Conservation (phyloP, 2,797 vertebrate genomes). For the Sternotherus odoratus region DNA sequence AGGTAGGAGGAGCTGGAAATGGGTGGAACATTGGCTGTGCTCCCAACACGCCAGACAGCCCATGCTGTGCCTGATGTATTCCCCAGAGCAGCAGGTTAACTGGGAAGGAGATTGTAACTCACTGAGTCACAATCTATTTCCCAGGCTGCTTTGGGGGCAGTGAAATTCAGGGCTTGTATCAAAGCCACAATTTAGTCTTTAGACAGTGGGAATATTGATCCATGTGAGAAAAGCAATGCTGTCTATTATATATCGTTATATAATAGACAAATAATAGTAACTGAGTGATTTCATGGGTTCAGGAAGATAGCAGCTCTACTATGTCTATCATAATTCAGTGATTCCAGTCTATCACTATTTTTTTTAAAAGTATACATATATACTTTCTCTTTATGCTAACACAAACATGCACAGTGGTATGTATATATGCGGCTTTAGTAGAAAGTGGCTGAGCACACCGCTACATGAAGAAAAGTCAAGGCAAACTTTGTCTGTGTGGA, state of each 20-base stretch:
- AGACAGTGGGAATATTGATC: not conserved
- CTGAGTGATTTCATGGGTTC: not conserved
- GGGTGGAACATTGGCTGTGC: not conserved
- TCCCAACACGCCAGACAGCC: not conserved
- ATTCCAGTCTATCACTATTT: not conserved
- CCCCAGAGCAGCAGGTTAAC: not conserved
- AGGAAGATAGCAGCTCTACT: not conserved
- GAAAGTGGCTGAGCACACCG: not conserved
- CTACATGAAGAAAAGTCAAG: not conserved
- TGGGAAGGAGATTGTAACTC: not conserved
- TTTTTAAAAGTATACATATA: not conserved
- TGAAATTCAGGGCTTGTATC: not conserved
- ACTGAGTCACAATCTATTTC: fast-evolving
- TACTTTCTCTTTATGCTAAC: not conserved
- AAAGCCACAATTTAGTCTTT: not conserved
- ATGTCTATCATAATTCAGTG: not conserved
- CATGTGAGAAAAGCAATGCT: not conserved
- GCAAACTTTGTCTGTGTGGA: not conserved
- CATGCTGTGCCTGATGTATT: not conserved
- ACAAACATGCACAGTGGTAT: not conserved
- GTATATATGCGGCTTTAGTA: not conserved
- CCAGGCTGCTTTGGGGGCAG: not conserved
- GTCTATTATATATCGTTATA: not conserved
- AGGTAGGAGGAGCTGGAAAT: not conserved
- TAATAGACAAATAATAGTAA: not conserved